These are phyloP conservation scores for Fregata magnificens DNA, from an alignment of 2,113 vertebrate genomes.

Conservation along the genomic window DNA sequence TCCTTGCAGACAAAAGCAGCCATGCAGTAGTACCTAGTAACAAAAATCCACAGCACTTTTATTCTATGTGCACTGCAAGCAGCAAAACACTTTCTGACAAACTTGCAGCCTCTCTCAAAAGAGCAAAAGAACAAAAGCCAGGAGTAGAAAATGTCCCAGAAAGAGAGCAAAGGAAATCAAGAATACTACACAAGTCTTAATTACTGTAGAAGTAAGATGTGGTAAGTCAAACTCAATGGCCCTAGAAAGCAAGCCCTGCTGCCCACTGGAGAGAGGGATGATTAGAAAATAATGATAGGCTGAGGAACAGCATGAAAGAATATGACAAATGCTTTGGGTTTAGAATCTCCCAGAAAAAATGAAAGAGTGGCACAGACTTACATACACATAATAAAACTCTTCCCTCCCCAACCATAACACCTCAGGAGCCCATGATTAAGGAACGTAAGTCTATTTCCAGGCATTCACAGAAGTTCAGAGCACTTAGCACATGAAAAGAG, in stretches of 20 bases:
- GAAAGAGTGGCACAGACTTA: background rate
- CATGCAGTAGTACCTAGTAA: background rate
- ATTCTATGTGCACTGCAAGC: background rate
- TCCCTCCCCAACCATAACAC: background rate
- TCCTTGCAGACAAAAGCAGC: background rate
- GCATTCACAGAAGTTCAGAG: background rate
- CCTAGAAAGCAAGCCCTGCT: background rate
- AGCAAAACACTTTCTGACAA: background rate
- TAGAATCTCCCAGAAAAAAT: background rate
- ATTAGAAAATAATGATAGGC: background rate
- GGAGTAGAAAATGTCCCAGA: background rate
- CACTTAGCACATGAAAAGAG: background rate
- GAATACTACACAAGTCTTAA: background rate
- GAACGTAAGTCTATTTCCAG: background rate
- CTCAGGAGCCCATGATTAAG: background rate
- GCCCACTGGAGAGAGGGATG: accelerated
- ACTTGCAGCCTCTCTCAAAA: background rate
- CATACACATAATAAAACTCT: background rate
- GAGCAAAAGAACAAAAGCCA: background rate
- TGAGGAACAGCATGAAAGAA: background rate
- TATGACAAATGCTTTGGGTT: background rate
- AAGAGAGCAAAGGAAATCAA: background rate
- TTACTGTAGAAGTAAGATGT: background rate
- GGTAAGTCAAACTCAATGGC: background rate
- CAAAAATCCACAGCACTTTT: background rate